Evolutionary conservation across 2,113 vertebrate species (phyloP).

Genomic region (Leuciscus idus): DNA sequence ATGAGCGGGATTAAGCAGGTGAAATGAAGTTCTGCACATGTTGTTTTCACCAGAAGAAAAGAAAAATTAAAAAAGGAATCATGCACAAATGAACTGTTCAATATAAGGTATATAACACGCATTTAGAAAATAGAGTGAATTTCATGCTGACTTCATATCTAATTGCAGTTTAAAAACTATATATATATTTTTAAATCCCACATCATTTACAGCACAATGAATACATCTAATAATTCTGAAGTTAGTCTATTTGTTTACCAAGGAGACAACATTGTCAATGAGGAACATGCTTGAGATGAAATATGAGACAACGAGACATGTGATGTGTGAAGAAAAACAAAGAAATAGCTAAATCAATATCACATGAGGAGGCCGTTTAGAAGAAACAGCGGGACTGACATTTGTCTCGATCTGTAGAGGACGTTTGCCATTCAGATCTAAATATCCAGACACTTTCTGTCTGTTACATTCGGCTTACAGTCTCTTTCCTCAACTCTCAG

Average conservation of each 20-base stretch:
- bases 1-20: too few relatives aligned
- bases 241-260: not conserved
- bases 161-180: too few relatives aligned
- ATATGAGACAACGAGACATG: not conserved
- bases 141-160: too few relatives aligned
- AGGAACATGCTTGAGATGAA: conserved; percentile 3
- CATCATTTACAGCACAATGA: too few relatives aligned
- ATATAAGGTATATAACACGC: too few relatives aligned
- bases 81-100: too few relatives aligned
- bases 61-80: too few relatives aligned
- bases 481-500: not conserved
- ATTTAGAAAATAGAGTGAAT: too few relatives aligned
- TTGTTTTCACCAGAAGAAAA: too few relatives aligned
- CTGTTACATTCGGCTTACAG: not conserved
- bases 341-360: not conserved
- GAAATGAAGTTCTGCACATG: too few relatives aligned
- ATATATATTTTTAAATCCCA: too few relatives aligned
- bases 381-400: not conserved
- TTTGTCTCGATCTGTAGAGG: not conserved
- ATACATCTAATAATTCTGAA: not conserved
- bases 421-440: not conserved
- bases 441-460: not conserved
- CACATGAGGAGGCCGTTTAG: not conserved
- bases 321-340: not conserved
- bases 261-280: not conserved